A percentile compares a stretch with the other conserved stretches of the same genome.
Evolutionary conservation across 1,140 invertebrate species (phyloP).

Genomic region (Lordiphosa mommai): DNA sequence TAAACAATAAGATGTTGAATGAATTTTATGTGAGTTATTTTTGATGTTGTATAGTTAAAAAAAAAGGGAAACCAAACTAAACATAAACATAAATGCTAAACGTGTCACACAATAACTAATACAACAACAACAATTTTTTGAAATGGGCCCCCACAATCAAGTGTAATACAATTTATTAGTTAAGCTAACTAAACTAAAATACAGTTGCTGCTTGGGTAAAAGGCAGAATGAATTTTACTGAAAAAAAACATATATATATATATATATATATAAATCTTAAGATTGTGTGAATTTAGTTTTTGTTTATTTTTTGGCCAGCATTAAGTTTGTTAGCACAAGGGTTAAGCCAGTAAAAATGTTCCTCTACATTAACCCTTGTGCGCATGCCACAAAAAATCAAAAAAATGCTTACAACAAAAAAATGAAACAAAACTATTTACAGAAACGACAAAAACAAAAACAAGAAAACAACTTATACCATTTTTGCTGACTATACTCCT

Average conservation of each 20-base stretch:
- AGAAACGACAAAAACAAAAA: slow-evolving; percentile 18
- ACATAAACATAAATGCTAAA: slow-evolving; percentile 33
- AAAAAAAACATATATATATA: slow-evolving; percentile 13
- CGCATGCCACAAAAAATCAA: slow-evolving; percentile 3
- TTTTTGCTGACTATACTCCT: slow-evolving; percentile 75
- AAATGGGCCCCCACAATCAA: slow-evolving; percentile 6
- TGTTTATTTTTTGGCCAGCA: background rate
- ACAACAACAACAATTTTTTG: slow-evolving; percentile 9
- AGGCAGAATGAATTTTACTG: no score
- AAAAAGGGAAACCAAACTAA: slow-evolving; percentile 15
- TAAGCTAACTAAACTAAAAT: no score
- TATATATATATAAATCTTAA: slow-evolving; percentile 9
- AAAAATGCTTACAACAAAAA: background rate
- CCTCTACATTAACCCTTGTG: slow-evolving; percentile 40
- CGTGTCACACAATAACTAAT: slow-evolving; percentile 29
- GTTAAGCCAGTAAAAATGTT: slow-evolving; percentile 39
- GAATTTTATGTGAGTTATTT: slow-evolving; percentile 73
- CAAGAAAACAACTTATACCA: slow-evolving; percentile 64
- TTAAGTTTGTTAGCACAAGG: slow-evolving; percentile 35
- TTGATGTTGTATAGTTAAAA: slow-evolving; percentile 67
- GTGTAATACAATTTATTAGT: no score
- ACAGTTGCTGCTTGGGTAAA: no score
- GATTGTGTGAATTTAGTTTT: background rate
- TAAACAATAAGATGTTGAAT: slow-evolving; percentile 63
- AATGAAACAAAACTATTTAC: slow-evolving; percentile 48